Conservation (phyloP, 1,140 invertebrate species). For the Riptortus pedestris region DNA sequence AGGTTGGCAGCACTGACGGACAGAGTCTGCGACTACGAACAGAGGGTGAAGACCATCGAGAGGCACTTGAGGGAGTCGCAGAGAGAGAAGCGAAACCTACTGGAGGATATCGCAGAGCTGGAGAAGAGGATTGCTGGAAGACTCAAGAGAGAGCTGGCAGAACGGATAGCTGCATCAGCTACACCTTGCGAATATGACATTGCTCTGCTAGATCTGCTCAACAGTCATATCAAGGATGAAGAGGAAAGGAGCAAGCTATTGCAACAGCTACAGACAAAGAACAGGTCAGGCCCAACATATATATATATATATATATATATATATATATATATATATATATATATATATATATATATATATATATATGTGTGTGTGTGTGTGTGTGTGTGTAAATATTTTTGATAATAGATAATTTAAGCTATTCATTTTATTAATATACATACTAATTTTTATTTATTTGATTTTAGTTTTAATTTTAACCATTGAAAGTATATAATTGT, state of each 20-base stretch:
- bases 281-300: too few relatives aligned
- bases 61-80: not conserved
- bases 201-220: not conserved
- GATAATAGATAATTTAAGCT: too few relatives aligned
- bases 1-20: not conserved
- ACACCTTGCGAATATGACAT: not conserved
- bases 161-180: not conserved
- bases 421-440: too few relatives aligned
- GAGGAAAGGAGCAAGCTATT: not conserved
- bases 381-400: too few relatives aligned
- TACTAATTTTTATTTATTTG: too few relatives aligned
- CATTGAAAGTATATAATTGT: too few relatives aligned
- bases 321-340: too few relatives aligned
- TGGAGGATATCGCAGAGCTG: not conserved
- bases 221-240: not conserved
- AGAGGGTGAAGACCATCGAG: not conserved
- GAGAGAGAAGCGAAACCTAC: not conserved
- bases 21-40: not conserved
- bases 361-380: too few relatives aligned
- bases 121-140: not conserved
- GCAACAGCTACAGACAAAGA: not conserved
- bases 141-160: not conserved
- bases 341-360: too few relatives aligned
- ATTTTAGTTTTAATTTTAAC: too few relatives aligned
- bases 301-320: too few relatives aligned